Evolutionary conservation across 2,888 invertebrate species (phyloP), one percentile per base, ranked within the genome.

Genomic region (Hirudinaria manillensis): DNA sequence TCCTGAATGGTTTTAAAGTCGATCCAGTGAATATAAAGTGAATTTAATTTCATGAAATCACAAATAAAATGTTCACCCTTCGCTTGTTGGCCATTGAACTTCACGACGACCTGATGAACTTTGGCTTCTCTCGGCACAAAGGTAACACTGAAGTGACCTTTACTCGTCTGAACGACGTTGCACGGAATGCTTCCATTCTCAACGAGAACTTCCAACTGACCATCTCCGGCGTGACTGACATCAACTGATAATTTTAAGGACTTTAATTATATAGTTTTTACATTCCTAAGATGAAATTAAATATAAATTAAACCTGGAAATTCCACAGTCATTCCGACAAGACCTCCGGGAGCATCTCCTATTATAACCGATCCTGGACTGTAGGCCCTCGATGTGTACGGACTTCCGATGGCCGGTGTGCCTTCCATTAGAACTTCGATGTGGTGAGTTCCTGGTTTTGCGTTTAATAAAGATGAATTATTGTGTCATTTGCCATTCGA

Each of bases 181-280:
- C 65, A 65, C 70, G 98, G 97, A 78, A 99, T 94, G 88, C 96
- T 94, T 80, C 98, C 99, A 87, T 96, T 95, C 86, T 99, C 98
- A 84, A 99, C 96, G 82, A 96, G 96, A 83, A 99, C 98, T 89
- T 99, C 98, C 82, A 99, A 88, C 87, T 98, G 97, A 72, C 99
- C 99, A 88, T 98, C 98, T 65, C 99, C 99, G 73, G 98, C 98
- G 83, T 94, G 93, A 84, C 93, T 94, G 71, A 97, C 98, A 87
- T 98, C 97, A 86, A 99, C 98, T 94, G 87, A 80, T 45, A 16
- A 45, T 6, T 45, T 88, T 88, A 29, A 24, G 32, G 27, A 53
- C 27, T n/a, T 34, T 1, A 71, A 19, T 38, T 51, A 2, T 10
- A 10, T 34, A n/a, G 27, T 70, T 19, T 38, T 16, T 36, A 13